Percentiles rank a stretch among this genome's conserved stretches.
Evolutionary conservation across 2,113 vertebrate genomes (phyloP).

Genomic region (Trochalopteron elliotii): DNA sequence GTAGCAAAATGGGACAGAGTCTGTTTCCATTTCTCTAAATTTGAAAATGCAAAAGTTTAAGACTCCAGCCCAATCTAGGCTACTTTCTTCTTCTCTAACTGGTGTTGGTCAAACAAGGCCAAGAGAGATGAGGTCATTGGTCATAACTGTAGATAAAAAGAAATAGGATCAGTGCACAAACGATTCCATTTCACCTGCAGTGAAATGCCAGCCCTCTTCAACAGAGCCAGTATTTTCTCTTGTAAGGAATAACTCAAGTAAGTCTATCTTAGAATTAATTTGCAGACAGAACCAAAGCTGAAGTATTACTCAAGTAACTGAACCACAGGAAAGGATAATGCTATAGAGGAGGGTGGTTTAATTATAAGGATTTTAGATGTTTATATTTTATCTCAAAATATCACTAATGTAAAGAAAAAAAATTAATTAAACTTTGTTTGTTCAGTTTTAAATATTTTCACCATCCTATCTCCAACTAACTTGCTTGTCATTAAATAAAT

Average conservation of each 20-base stretch:
- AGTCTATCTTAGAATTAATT: background rate
- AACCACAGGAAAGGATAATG: background rate
- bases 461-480: background rate
- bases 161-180: background rate
- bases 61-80: background rate
- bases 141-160: background rate
- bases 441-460: background rate
- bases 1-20: background rate
- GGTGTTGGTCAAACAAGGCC: background rate
- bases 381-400: background rate
- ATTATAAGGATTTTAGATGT: background rate
- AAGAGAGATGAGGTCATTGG: background rate
- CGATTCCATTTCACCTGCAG: background rate
- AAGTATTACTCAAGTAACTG: background rate
- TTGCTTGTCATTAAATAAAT: background rate
- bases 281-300: background rate
- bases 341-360: background rate
- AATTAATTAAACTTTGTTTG: background rate
- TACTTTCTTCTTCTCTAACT: background rate
- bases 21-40: background rate
- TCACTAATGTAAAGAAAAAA: background rate
- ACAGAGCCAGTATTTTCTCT: background rate
- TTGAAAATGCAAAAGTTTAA: background rate
- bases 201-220: background rate
- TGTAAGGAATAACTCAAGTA: background rate